Conservation (phyloP, 2,888 invertebrate genomes). For the Pelosia muscerda region DNA sequence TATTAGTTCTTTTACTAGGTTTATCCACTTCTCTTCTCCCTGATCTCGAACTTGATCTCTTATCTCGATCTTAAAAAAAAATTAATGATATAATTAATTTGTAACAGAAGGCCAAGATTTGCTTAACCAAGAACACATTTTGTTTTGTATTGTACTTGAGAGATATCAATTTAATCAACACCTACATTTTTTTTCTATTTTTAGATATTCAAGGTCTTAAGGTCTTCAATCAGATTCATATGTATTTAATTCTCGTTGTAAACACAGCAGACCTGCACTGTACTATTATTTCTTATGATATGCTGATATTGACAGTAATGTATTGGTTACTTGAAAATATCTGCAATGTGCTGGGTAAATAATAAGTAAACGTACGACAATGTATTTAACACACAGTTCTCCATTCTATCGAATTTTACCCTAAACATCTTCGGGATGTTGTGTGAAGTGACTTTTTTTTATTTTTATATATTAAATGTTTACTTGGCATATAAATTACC, state of each 20-base stretch:
- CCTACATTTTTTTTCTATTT: neutral
- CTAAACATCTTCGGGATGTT: no score
- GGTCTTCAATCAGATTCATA: neutral
- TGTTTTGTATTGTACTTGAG: neutral
- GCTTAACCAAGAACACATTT: no score
- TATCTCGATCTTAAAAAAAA: constrained; percentile 70
- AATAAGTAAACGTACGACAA: no score
- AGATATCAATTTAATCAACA: neutral
- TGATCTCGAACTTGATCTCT: constrained; percentile 78
- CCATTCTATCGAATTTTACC: no score
- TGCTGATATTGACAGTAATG: no score
- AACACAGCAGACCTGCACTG: neutral
- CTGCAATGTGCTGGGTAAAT: no score
- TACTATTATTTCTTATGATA: no score
- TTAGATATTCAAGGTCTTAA: neutral
- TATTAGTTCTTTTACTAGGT: constrained; percentile 75
- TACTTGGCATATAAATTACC: no score
- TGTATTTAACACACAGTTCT: no score
- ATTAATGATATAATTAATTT: neutral
- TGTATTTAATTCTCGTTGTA: neutral
- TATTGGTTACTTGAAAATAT: no score
- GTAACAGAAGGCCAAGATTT: neutral
- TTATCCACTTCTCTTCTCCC: constrained; percentile 77
- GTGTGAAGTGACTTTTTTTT: no score
- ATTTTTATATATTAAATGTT: no score